Percentiles rank a stretch among this genome's conserved stretches.
Conservation (phyloP, 2,888 invertebrate genomes). For the Pseudoips prasinana region DNA sequence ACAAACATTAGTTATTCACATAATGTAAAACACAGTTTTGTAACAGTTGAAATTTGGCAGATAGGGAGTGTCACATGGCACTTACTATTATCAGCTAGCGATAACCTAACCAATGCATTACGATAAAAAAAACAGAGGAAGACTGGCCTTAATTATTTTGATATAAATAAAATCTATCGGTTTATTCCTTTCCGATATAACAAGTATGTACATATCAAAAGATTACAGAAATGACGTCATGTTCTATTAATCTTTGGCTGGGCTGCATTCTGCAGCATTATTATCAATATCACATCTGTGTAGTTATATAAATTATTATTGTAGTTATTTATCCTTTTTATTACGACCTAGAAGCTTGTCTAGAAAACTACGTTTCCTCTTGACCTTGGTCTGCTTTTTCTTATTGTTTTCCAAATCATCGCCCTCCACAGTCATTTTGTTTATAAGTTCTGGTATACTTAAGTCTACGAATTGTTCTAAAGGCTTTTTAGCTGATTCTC, state of each 20-base stretch:
- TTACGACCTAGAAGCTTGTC: slow-evolving; percentile 75
- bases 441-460: slow-evolving; percentile 66
- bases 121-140: slow-evolving; percentile 72
- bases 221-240: slow-evolving; percentile 65
- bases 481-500: slow-evolving; percentile 51
- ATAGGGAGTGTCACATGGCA: slow-evolving; percentile 77
- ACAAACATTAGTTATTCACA: too few species aligned
- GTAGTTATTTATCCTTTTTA: slow-evolving; percentile 55
- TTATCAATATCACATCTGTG: slow-evolving; percentile 45
- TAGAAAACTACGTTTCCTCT: slow-evolving; percentile 74
- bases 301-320: slow-evolving; percentile 43
- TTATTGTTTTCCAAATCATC: slow-evolving; percentile 57
- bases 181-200: slow-evolving; percentile 38
- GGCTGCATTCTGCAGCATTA: slow-evolving; percentile 49
- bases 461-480: slow-evolving; percentile 56
- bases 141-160: slow-evolving; percentile 63
- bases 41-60: slow-evolving; percentile 55
- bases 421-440: slow-evolving; percentile 66
- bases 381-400: slow-evolving; percentile 61
- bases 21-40: slow-evolving; percentile 25
- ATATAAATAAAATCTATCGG: slow-evolving; percentile 49
- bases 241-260: slow-evolving; percentile 70
- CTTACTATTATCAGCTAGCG: slow-evolving; percentile 67
- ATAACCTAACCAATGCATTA: slow-evolving; percentile 76
- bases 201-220: slow-evolving; percentile 46